Evolutionary conservation across 2,888 invertebrate genomes (phyloP).

Genomic region (Andricus curvator): DNA sequence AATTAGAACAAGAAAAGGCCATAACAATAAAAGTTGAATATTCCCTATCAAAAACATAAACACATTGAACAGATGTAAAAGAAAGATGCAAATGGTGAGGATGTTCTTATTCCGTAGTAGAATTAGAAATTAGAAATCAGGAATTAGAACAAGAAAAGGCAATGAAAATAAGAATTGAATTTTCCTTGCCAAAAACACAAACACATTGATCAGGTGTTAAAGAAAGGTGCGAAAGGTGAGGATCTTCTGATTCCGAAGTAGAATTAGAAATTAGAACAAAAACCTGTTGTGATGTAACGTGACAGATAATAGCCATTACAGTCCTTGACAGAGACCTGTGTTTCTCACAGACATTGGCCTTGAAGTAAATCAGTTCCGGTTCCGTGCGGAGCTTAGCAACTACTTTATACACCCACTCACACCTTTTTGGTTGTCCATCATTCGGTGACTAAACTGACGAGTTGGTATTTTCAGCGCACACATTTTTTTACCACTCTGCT

Average conservation of each 20-base stretch:
- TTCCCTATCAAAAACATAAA: too few relatives aligned
- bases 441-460: not conserved
- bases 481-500: not conserved
- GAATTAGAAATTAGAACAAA: not conserved
- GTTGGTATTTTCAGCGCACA: not conserved
- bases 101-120: too few relatives aligned
- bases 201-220: too few relatives aligned
- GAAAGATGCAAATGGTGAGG: too few relatives aligned
- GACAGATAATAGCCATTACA: not conserved
- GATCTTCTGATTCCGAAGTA: not conserved
- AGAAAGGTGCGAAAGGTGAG: too few relatives aligned
- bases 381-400: not conserved
- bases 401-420: not conserved
- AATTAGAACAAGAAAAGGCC: too few relatives aligned
- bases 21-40: too few relatives aligned
- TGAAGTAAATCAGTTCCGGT: not conserved
- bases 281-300: not conserved
- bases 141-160: too few relatives aligned
- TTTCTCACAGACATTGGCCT: constrained; percentile 3
- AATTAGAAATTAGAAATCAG: too few relatives aligned
- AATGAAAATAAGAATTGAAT: too few relatives aligned
- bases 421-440: constrained; percentile 7
- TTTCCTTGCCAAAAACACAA: too few relatives aligned
- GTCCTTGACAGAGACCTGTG: constrained; percentile 14
- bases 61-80: too few relatives aligned